Percentiles rank a stretch among this genome's conserved stretches.
Conservation (phyloP, 2,888 invertebrate species). For the Acanthosoma haemorrhoidale region DNA sequence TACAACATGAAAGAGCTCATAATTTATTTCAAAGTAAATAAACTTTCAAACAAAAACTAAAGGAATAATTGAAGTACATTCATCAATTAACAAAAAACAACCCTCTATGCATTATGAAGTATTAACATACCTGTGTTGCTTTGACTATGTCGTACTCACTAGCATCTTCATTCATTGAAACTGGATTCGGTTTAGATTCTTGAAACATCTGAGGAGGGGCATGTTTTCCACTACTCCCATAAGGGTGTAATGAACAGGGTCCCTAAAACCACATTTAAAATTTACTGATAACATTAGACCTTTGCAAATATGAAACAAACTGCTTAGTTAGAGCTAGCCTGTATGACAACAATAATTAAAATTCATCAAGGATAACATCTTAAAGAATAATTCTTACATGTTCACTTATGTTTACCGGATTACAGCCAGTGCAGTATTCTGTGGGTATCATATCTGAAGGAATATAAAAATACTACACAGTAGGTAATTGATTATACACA, state of each 20-base stretch:
- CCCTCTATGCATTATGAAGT: not conserved
- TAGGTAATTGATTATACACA: not conserved
- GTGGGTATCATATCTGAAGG: conserved; percentile 38
- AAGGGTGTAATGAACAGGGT: conserved; percentile 39
- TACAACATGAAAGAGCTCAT: not conserved
- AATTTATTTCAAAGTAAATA: no score
- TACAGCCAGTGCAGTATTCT: conserved; percentile 41
- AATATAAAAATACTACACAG: not conserved
- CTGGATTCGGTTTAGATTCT: conserved; percentile 38
- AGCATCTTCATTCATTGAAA: conserved; percentile 51
- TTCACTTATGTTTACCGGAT: conserved; percentile 40
- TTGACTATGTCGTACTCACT: conserved; percentile 87
- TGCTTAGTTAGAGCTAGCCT: no score
- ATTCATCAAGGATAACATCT: not conserved
- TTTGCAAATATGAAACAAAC: not conserved
- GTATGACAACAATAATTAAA: not conserved
- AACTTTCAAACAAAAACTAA: no score
- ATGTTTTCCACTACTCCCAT: conserved; percentile 37
- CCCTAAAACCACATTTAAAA: conserved; percentile 34
- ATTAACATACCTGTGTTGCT: conserved; percentile 77
- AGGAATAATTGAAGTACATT: not conserved
- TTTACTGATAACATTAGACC: not conserved
- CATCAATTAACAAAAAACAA: not conserved
- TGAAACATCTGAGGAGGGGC: conserved; percentile 40
- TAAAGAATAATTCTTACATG: conserved; percentile 36